Base-by-base conservation (phyloP, 2,113 vertebrate species). In the Ictalurus punctatus region DNA sequence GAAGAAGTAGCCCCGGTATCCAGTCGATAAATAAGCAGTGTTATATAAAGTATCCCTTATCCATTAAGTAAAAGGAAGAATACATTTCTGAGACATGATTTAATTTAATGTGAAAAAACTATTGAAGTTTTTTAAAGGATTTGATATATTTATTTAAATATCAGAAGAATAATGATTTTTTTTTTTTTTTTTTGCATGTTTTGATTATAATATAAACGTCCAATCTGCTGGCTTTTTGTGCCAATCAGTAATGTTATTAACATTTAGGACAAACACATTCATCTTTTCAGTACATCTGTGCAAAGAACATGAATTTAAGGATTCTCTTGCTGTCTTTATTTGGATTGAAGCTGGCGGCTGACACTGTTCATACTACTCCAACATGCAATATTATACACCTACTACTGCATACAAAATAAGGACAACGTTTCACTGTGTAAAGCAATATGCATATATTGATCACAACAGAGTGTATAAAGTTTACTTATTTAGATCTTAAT, bases 1-100 rank as follows among this genome's bases (percentile, higher is more conserved):
- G 81, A 82, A 63, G 58, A 44, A 27, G 2, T 83, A 40, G 58
- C 81, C 34, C 34, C 21, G 12, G 34, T 44, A 83, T 40, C 34
- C 13, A 19, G 80, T 59, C 56, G 34, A 82, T 59, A 61, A 61
- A 82, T 82, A 61, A 67, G 83, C 59, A n/a, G 61, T 83, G 81
- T 83, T 83, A 61, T 83, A 83, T 83, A 82, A 82, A 59, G 54
- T 25, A 59, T 13, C 59, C 14, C 0, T 13, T 40, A 65, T 37
- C 3, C 14, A 67, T 84, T 83, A 84, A 67, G 37, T 67, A 84
- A 65, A 84, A 67, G 19, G 34, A 63, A 44, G 23, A 25, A 63
- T 83, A 25, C 0, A 48, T 84, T 67, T 84, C 2, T 34, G 6
- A n/a, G 23, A 65, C 59, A 65, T 65, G 13, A 84, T 83, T 83